These are phyloP conservation scores for Rhagologus leucostigma DNA, from an alignment of 2,113 vertebrate genomes.

Conservation along the genomic window DNA sequence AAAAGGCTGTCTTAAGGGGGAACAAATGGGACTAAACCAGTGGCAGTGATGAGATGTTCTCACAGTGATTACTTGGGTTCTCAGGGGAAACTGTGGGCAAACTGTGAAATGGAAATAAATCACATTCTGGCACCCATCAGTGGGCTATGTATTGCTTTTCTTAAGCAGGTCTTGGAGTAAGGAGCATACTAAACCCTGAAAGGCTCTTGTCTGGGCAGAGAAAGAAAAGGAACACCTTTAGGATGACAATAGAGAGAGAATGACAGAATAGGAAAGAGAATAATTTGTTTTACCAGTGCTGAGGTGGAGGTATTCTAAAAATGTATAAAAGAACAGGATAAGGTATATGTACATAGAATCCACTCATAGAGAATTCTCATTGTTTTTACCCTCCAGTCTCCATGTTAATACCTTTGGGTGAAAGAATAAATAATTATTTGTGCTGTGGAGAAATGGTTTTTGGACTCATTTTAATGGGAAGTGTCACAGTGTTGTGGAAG, in stretches of 20 bases:
- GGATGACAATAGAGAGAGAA: conserved; percentile 6
- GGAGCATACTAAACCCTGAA: conserved; percentile 19
- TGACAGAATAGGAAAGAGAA: conserved; percentile 11
- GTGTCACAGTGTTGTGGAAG: conserved; percentile 18
- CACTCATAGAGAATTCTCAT: background rate
- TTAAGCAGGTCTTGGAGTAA: conserved; percentile 10
- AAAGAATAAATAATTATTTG: conserved; percentile 58
- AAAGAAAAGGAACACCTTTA: background rate
- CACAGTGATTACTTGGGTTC: background rate
- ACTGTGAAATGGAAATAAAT: conserved; percentile 45
- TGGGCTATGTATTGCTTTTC: conserved; percentile 11
- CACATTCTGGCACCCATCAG: conserved; percentile 42
- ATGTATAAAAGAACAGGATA: background rate
- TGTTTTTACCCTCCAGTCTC: conserved; percentile 41
- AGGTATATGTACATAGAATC: background rate
- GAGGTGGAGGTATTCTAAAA: conserved; percentile 1
- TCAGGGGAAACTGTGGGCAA: conserved; percentile 13
- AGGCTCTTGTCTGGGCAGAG: conserved; percentile 13
- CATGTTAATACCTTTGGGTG: conserved; percentile 32
- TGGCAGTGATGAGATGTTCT: conserved; percentile 33
- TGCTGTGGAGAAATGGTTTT: conserved; percentile 24
- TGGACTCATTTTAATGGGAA: conserved; percentile 47
- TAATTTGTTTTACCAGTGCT: conserved; percentile 1
- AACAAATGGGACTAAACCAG: background rate
- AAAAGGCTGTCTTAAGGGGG: background rate